Evolutionary conservation across 1,140 invertebrate species (phyloP), one percentile per base, ranked within the genome.

Genomic region (Portunus trituberculatus): DNA sequence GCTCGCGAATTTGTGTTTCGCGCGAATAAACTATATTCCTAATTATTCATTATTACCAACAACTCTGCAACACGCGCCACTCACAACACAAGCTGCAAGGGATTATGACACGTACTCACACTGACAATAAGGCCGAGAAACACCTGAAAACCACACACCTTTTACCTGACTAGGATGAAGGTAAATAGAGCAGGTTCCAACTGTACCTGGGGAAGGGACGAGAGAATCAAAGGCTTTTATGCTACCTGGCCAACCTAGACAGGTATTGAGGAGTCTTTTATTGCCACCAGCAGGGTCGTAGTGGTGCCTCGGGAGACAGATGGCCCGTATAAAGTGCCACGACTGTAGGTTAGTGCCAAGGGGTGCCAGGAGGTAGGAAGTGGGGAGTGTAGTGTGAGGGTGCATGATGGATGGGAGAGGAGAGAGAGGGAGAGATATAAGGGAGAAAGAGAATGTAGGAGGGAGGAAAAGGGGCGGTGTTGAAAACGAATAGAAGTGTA

Each of bases 221-320:
- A 89, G 45, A 14, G 52, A 91, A 91, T 91, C 90, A 76, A 91
- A 91, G 90, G 16, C 59, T 76, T 59, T 91, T 39, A 76, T 59
- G 48, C 32, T 20, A 31, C 90, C 67, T 91, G 59, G 67, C 90
- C 39, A 28, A 91, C 90, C 59, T 32, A 28, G 90, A 12, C 52
- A 16, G 52, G 52, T 76, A 76, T 76, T 76, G 67, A 76, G 67
- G 67, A 76, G 67, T n/a, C 67, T n/a, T 76, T 76, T 76, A 76
- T 76, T 76, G 67, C 67, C 6, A 76, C 67, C 67, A 20, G 67
- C n/a, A 76, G 67, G 67, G 67, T 20, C 4, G 10, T 76, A 67
- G 67, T 28, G 29, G 14, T 16, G 59, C 90, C 90, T 91, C 67
- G 25, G 67, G 67, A 76, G 67, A 76, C 67, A 7, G 20, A 76